Conservation (phyloP, 2,113 vertebrate genomes). For the Aphyosemion australe region DNA sequence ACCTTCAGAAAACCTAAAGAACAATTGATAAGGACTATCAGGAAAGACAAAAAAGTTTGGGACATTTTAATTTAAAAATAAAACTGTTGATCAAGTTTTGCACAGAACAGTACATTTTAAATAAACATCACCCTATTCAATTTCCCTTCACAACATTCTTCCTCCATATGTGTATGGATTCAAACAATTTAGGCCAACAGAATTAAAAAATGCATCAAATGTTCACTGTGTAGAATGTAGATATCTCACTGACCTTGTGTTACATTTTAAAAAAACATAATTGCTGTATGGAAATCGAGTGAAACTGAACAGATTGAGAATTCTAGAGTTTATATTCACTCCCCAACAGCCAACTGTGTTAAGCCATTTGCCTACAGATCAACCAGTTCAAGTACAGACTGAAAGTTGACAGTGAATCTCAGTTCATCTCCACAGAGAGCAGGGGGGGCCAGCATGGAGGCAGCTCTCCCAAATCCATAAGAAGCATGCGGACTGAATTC, state of each 20-base stretch:
- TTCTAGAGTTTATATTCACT: conserved; percentile 17
- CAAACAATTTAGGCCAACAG: background rate
- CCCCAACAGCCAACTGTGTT: conserved; percentile 26
- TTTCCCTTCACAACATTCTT: background rate
- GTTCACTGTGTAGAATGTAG: background rate
- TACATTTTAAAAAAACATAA: background rate
- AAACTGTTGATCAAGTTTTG: background rate
- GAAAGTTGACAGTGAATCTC: conserved; percentile 28
- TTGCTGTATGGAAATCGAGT: background rate
- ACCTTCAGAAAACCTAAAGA: background rate
- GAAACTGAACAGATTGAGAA: background rate
- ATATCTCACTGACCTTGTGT: background rate
- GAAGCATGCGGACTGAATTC: conserved; percentile 17
- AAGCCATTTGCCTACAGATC: conserved; percentile 33
- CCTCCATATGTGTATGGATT: background rate
- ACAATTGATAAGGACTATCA: background rate
- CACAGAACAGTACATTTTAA: background rate
- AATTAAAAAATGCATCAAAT: background rate
- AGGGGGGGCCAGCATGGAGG: conserved; percentile 6
- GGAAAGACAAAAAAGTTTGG: background rate
- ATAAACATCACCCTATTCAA: background rate
- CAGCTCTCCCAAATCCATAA: conserved; percentile 7
- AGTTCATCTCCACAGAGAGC: conserved; percentile 23
- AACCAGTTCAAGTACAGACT: conserved; percentile 17
- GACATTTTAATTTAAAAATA: background rate